Base-by-base conservation (phyloP, 2,113 vertebrate genomes). In the Chelonoidis abingdonii region DNA sequence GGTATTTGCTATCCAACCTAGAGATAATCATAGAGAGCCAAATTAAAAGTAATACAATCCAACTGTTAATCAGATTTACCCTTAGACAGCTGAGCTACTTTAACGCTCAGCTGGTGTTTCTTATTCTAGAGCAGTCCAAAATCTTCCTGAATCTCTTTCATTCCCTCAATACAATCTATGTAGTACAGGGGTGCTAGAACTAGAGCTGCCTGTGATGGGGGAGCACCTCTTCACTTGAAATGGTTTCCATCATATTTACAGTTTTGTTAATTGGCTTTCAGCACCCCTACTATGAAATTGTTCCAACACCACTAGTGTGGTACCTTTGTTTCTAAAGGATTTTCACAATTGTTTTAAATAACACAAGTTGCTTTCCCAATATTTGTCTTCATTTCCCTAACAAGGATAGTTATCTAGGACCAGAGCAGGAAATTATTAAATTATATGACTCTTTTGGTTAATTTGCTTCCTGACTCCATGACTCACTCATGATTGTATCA, bases 391-490 rank as follows among this genome's bases (percentile, higher is more conserved):
- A 57, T 92, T 95, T 90, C 80, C 52, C 50, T 92, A 86, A 88
- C 88, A 94, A 56, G 80, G 83, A 89, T 79, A 93, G 75, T 82
- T 89, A 84, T 81, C 89, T 87, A 86, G 75, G 50, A 65, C 86
- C 93, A 75, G 79, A 90, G 93, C 94, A 92, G 72, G 11, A 49
- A 81, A 8, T 80, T 79, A 89, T 86, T 38, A 83, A 52, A 76
- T 92, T 79, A 94, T 82, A 94, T 82, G 94, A 95, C 84, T 94
- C 38, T 75, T 94, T 95, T 92, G 78, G 16, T 97, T 94, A 95
- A 94, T 97, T 19, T 80, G 90, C 89, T 69, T 97, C 91, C 86
- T 88, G 82, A 86, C 83, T 93, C 88, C 6, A 5, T 88, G 59
- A 90, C 21, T 79, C 44, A 96, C 91, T 82, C 7, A 50, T 65